Percentiles rank a stretch among this genome's conserved stretches.
phyloP scores from a whole-genome alignment of 2,797 vertebrate species.

The Sparus aurata region DNA sequence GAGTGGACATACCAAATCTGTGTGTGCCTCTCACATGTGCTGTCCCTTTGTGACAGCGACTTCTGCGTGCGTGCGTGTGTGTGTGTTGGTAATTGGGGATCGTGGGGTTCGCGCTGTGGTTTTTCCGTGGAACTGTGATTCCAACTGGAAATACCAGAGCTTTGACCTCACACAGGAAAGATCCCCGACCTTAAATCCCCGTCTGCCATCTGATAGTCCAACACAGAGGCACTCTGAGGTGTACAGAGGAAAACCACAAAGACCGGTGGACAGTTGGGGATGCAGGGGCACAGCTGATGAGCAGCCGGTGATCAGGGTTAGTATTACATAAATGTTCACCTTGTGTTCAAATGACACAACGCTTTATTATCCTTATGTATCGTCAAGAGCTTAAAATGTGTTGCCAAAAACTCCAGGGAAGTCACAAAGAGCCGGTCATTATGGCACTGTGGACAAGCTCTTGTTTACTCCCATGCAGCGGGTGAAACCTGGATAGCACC shows the following conservation, averaged over 20 bases:
- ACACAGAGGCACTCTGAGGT: slow-evolving; percentile 45
- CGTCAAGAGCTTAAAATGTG: not conserved
- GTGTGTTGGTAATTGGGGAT: slow-evolving; percentile 67
- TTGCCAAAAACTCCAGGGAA: not conserved
- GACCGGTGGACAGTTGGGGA: slow-evolving; percentile 5
- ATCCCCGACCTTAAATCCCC: slow-evolving; percentile 71
- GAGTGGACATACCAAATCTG: slow-evolving; percentile 15
- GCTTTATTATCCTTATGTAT: not conserved
- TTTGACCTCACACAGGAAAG: slow-evolving; percentile 80
- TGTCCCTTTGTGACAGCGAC: slow-evolving; percentile 15
- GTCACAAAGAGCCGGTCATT: not conserved
- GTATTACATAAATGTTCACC: not conserved
- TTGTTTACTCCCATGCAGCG: not conserved
- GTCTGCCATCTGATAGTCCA: slow-evolving; percentile 71
- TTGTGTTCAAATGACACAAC: not conserved
- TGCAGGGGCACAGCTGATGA: slow-evolving; percentile 34
- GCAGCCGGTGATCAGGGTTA: slow-evolving; percentile 8
- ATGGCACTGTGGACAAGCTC: not conserved
- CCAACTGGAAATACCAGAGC: slow-evolving; percentile 80
- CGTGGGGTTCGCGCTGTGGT: slow-evolving; percentile 63
- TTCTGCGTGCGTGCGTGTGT: slow-evolving; percentile 8
- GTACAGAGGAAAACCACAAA: slow-evolving; percentile 44
- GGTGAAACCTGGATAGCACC: not conserved
- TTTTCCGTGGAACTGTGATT: slow-evolving; percentile 77
- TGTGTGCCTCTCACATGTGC: slow-evolving; percentile 17